phyloP scores from a whole-genome alignment of 2,797 vertebrate species.

The Falco peregrinus region DNA sequence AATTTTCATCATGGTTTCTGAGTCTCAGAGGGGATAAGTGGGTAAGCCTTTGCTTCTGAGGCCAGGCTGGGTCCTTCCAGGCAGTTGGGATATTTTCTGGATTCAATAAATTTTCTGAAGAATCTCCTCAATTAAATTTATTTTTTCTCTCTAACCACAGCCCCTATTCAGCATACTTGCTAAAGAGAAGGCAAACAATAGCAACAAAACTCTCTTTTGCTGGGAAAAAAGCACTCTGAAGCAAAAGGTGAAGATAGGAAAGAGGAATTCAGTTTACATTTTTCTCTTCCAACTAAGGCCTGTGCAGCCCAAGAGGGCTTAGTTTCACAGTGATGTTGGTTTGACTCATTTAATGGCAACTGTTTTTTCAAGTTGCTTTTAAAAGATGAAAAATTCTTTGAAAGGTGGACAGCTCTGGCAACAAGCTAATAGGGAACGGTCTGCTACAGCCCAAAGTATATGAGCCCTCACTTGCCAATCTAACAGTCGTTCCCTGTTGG shows the following conservation, averaged over 20 bases:
- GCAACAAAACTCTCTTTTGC: not conserved
- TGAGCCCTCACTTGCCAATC: slow-evolving; percentile 16
- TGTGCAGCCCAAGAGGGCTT: not conserved
- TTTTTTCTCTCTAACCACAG: not conserved
- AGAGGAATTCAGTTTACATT: not conserved
- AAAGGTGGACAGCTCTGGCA: not conserved
- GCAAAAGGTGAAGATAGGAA: not conserved
- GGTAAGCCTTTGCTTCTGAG: not conserved
- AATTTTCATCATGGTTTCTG: not conserved
- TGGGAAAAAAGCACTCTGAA: not conserved
- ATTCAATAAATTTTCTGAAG: not conserved
- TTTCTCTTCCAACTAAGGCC: not conserved
- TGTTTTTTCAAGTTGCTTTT: not conserved
- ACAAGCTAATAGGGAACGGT: not conserved
- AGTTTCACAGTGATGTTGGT: not conserved
- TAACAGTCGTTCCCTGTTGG: slow-evolving; percentile 1
- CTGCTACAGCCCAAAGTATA: not conserved
- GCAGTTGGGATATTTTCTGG: not conserved
- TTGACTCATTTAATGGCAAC: not conserved
- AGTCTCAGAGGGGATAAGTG: not conserved
- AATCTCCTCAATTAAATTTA: not conserved
- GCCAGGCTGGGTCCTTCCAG: not conserved
- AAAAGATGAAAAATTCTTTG: not conserved
- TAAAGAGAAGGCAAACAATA: not conserved
- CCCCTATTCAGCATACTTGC: not conserved